Evolutionary conservation across 1,140 invertebrate species (phyloP), one percentile per base, ranked within the genome.

Genomic region (Microplitis demolitor): DNA sequence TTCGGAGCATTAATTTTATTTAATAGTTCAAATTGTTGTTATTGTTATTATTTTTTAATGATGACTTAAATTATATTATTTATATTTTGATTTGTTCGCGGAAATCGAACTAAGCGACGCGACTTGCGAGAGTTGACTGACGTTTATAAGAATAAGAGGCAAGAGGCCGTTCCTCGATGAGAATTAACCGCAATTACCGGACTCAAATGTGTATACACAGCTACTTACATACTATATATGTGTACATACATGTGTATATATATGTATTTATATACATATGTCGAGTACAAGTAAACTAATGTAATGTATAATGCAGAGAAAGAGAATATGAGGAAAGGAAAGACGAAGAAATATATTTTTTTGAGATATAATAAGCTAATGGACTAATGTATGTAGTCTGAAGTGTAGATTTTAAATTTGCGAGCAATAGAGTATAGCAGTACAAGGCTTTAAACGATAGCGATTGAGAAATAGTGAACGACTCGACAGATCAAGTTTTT

Each of bases 111-210:
- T 5, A 50, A 11, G 45, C 68, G 66, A 63, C 63, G 66, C 66
- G 74, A 74, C 74, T 56, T n/a, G n/a, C 16, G 16, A 71, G 66
- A 76, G 78, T 79, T 73, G 79, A 80, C 79, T 79, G 73, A 77
- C 77, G 81, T 66, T 78, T 80, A 83, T 37, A 51, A 67, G 51
- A 31, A 67, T 39, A 67, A 51, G 50, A 54, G 39, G 39, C 39
- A 45, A 45, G 39, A 45, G 39, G 66, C 56, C 58, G 72, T 69
- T 62, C 54, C 74, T 75, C 74, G 67, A 63, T 75, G 69, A 83
- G 50, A 67, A 84, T 84, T 84, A 83, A 83, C 81, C 77, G 77
- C 82, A 84, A 84, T 83, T 83, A 83, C 81, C 75, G 71, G 73
- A 76, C 73, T 74, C 64, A 77, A 71, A 78, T 77, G 73, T 34